phyloP scores from a whole-genome alignment of 2,888 invertebrate genomes.

The Patella depressa region DNA sequence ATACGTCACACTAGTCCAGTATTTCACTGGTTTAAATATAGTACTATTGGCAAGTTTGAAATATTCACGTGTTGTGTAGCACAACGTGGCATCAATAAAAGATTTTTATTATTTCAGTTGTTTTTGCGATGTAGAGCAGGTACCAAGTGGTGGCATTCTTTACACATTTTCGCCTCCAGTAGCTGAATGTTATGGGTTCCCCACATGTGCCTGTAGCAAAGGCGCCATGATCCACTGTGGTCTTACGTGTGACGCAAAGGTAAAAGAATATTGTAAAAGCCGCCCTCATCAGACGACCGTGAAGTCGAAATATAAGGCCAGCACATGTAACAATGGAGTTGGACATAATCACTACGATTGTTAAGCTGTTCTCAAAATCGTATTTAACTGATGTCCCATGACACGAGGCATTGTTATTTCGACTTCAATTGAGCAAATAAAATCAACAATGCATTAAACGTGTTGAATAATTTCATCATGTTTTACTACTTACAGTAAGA shows the following conservation, averaged over 20 bases:
- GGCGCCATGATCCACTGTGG: constrained; percentile 12
- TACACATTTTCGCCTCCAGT: constrained; percentile 9
- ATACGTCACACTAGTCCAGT: too few species aligned
- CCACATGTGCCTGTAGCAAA: not conserved
- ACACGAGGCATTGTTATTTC: too few species aligned
- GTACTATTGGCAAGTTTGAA: not conserved
- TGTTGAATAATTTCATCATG: too few species aligned
- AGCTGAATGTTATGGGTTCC: not conserved
- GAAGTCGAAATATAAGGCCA: not conserved
- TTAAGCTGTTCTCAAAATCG: not conserved
- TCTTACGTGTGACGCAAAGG: constrained; percentile 13
- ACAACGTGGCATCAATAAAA: not conserved
- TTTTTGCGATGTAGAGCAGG: constrained; percentile 7
- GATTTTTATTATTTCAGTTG: not conserved
- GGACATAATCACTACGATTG: not conserved
- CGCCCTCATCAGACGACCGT: not conserved
- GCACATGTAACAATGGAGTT: not conserved
- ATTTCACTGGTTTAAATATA: too few species aligned
- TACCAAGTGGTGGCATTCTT: not conserved
- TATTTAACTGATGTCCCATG: too few species aligned
- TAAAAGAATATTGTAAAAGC: not conserved
- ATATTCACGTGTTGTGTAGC: too few species aligned
- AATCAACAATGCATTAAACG: too few species aligned
- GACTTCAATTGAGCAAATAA: too few species aligned
- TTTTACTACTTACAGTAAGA: too few species aligned